These are phyloP conservation scores for Laticauda colubrina DNA, from an alignment of 2,113 vertebrate genomes.

Conservation along the genomic window DNA sequence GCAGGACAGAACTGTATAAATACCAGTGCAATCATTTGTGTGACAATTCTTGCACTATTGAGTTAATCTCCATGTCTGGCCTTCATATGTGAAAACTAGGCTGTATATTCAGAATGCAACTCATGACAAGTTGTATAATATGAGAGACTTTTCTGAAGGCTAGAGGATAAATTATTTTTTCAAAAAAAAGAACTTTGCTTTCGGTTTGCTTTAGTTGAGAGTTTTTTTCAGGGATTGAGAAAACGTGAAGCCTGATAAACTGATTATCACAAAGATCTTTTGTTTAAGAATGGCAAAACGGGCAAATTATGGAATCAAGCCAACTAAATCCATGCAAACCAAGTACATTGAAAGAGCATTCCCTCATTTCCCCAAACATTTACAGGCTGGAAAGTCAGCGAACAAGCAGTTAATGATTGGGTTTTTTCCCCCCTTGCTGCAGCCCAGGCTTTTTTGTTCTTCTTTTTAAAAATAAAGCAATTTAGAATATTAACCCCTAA, in stretches of 20 bases:
- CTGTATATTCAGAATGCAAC: neutral
- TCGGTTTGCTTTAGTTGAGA: neutral
- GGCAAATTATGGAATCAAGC: constrained; percentile 25
- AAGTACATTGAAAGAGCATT: constrained; percentile 21
- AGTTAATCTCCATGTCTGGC: constrained; percentile 39
- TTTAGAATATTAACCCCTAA: neutral
- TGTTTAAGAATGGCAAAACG: constrained; percentile 38
- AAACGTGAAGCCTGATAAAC: constrained; percentile 18
- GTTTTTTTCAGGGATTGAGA: neutral
- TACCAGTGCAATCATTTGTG: constrained; percentile 22
- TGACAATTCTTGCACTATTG: constrained; percentile 10
- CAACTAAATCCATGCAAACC: constrained; percentile 39
- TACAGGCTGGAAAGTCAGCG: constrained; percentile 30
- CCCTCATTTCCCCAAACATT: constrained; percentile 20
- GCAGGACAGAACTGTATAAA: neutral
- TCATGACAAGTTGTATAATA: constrained; percentile 5
- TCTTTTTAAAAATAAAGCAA: neutral
- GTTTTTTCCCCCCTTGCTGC: constrained; percentile 24
- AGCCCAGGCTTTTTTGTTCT: accelerated
- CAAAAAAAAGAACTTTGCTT: neutral
- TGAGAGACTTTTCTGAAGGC: constrained; percentile 33
- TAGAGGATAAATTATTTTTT: neutral
- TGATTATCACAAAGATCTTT: constrained; percentile 34
- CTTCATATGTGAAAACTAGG: constrained; percentile 30
- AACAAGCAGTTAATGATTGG: constrained; percentile 18